These are phyloP conservation scores for Callyntrura guangdongensis DNA, from an alignment of 2,888 invertebrate genomes.

Conservation along the genomic window DNA sequence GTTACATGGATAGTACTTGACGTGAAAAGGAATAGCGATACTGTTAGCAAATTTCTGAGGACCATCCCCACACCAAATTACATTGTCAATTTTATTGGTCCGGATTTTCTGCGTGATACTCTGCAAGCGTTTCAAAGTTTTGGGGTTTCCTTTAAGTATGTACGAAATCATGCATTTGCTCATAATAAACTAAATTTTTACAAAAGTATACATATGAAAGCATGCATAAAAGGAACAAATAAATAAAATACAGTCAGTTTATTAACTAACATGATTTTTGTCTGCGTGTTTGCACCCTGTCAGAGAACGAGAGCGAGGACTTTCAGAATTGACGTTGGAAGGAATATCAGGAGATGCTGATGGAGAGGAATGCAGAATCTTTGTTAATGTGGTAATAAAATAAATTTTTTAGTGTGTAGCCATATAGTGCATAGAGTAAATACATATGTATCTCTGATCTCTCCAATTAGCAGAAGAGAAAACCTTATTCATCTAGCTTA, in stretches of 20 bases:
- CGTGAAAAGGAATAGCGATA: constrained; percentile 48
- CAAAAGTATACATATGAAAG: too few relatives aligned
- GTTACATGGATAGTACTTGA: constrained; percentile 61
- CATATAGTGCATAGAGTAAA: neutral
- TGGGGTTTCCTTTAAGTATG: constrained; percentile 22
- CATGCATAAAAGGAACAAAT: too few relatives aligned
- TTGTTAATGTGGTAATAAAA: constrained; percentile 63
- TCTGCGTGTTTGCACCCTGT: neutral
- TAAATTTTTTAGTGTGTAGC: too few relatives aligned
- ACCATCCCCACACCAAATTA: constrained; percentile 59
- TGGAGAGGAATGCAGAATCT: constrained; percentile 54
- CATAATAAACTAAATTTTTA: too few relatives aligned
- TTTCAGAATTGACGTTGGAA: constrained; percentile 46
- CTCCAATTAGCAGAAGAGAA: too few relatives aligned
- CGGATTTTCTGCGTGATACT: neutral
- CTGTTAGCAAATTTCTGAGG: constrained; percentile 3
- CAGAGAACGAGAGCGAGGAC: constrained; percentile 62
- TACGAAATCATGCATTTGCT: neutral
- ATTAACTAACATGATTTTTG: neutral
- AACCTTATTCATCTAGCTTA: too few relatives aligned
- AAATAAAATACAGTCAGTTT: too few relatives aligned
- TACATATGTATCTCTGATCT: neutral
- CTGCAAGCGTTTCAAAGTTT: neutral
- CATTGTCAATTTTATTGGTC: constrained; percentile 65
- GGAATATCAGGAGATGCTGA: constrained; percentile 52